phyloP scores from a whole-genome alignment of 2,888 invertebrate genomes.

The Chymomyza fuscimana region DNA sequence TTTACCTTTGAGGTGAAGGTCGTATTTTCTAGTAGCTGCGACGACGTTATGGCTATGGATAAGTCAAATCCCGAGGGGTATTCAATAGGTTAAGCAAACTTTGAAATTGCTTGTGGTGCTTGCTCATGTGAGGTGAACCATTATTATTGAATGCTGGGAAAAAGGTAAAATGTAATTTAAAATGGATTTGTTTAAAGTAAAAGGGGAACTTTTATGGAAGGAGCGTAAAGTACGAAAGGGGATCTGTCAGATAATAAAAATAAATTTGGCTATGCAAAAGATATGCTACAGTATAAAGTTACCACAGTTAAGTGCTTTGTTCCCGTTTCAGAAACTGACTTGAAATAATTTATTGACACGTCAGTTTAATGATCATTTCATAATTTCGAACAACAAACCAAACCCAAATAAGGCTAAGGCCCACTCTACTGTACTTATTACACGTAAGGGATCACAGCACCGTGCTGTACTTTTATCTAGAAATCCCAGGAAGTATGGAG shows the following conservation, averaged over 20 bases:
- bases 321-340: too few species aligned
- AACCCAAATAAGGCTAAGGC: too few species aligned
- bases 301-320: too few species aligned
- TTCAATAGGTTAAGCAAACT: slow-evolving; percentile 5
- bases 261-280: background rate
- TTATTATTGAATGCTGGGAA: background rate
- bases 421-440: too few species aligned
- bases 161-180: background rate
- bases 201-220: background rate
- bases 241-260: background rate
- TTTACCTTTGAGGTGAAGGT: slow-evolving; percentile 20
- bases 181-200: background rate
- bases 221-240: background rate
- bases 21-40: slow-evolving; percentile 6
- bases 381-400: too few species aligned
- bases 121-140: slow-evolving; percentile 1
- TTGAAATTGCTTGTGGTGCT: background rate
- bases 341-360: too few species aligned
- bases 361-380: too few species aligned
- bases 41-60: background rate
- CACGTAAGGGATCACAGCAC: too few species aligned
- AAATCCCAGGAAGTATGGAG: too few species aligned
- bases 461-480: too few species aligned
- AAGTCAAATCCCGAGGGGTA: background rate
- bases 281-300: background rate